Percentiles rank a stretch among this genome's conserved stretches.
phyloP scores from a whole-genome alignment of 2,888 invertebrate genomes.

The Antheraea assamensis region DNA sequence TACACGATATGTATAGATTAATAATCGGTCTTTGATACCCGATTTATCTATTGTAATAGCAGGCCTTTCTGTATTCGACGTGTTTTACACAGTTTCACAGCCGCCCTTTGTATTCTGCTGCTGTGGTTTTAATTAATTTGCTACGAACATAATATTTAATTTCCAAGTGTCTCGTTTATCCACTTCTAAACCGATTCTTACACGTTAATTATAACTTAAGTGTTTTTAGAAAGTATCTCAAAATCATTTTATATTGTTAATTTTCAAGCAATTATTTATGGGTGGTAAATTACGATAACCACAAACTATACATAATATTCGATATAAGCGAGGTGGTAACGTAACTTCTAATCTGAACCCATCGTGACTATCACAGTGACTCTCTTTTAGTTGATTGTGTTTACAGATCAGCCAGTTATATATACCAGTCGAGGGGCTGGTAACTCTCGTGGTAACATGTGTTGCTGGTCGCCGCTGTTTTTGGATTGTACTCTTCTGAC shows the following conservation, averaged over 20 bases:
- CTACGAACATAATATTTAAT: background rate
- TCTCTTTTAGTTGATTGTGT: too few species aligned
- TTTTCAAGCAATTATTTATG: background rate
- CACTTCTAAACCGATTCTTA: background rate
- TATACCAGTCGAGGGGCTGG: too few species aligned
- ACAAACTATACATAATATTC: too few species aligned
- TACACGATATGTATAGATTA: background rate
- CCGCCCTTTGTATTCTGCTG: background rate
- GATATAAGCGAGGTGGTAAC: too few species aligned
- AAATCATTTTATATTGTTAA: background rate
- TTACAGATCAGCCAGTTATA: too few species aligned
- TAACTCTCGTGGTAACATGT: too few species aligned
- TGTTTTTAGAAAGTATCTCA: background rate
- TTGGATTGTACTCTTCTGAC: too few species aligned
- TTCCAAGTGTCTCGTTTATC: background rate
- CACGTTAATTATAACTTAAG: background rate
- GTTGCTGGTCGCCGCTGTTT: too few species aligned
- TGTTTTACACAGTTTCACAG: background rate
- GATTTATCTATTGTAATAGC: background rate
- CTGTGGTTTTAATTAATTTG: constrained; percentile 1
- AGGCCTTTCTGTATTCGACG: background rate
- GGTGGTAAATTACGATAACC: too few species aligned
- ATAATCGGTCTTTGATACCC: too few species aligned
- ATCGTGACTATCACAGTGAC: too few species aligned
- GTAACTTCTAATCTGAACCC: too few species aligned